Conservation (phyloP, 2,888 invertebrate species). For the Pediacus dermestoides region DNA sequence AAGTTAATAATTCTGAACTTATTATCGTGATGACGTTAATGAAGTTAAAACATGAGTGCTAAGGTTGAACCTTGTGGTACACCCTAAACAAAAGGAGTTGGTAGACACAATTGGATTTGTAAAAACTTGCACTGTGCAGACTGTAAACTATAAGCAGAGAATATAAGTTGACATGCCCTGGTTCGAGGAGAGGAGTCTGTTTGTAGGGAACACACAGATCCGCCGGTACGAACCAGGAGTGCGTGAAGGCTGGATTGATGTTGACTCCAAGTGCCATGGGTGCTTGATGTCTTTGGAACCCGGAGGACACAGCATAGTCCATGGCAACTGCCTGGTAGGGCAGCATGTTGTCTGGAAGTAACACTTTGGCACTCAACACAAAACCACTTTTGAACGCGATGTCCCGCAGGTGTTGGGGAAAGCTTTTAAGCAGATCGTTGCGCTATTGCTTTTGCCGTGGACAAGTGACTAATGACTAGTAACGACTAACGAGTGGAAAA, state of each 20-base stretch:
- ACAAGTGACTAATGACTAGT: conserved; percentile 41
- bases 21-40: too few species aligned
- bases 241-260: conserved; percentile 79
- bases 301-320: conserved; percentile 68
- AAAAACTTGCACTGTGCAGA: too few species aligned
- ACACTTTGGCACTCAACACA: conserved; percentile 10
- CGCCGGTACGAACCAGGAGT: conserved; percentile 94
- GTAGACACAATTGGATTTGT: neutral
- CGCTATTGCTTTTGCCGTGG: conserved; percentile 30
- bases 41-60: too few species aligned
- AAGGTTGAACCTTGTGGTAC: too few species aligned
- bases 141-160: too few species aligned
- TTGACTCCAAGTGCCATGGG: conserved; percentile 54
- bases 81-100: neutral
- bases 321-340: conserved; percentile 87
- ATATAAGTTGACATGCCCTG: conserved; percentile 79
- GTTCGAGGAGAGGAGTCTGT: conserved; percentile 80
- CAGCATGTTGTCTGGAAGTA: conserved; percentile 58
- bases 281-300: conserved; percentile 44
- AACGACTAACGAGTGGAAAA: conserved; percentile 34
- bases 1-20: too few species aligned
- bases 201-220: conserved; percentile 88
- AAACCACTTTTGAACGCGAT: conserved; percentile 1
- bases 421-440: conserved; percentile 14
- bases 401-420: conserved; percentile 7